Base-by-base conservation (phyloP, 2,888 invertebrate species). In the Malthinus flaveolus region DNA sequence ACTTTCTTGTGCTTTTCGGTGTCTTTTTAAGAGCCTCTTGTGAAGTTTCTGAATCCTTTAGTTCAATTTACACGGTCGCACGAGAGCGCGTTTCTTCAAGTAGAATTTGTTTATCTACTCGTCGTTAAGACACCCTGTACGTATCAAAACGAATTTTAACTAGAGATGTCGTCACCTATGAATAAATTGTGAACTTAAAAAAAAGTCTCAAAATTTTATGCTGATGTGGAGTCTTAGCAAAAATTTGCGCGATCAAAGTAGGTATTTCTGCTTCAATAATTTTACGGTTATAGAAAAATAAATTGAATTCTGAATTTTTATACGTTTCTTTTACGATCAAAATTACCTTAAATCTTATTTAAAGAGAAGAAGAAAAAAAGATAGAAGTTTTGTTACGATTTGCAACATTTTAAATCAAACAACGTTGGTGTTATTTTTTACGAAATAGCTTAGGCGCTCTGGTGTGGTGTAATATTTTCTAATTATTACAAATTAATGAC, bases 261-360 rank as follows among this genome's bases (percentile, higher is more conserved):
- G 54, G 54, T 55, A 59, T 54, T 59, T 59, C 54, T 59, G 47
- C 50, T 54, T 32, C 59, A 59, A 59, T 59, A 59, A 59, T 59
- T 59, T 59, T 56, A 59, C 52, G 59, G 59, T 59, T 48, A 56
- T 56, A 42, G 56, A 59, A 59, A 39, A 51, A 33, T 55, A 52
- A 59, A 59, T 56, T 59, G 59, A 59, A 59, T 59, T 59, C 54
- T 54, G 50, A 54, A 59, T 59, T 59, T 49, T 36, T 49, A 48
- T 33, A 36, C 44, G 35, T 35, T 39, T 32, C 48, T 51, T 42
- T 51, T 51, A 52, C 23, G 39, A 42, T 42, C 13, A 42, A 42
- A 42, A 42, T 42, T 42, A 42, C 12, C 39, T 42, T 23, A 13
- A 42, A 42, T 42, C 39, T 10, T 42, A 12, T 42, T 42, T 13